Evolutionary conservation across 1,140 invertebrate species (phyloP).

Genomic region (Halotydeus destructor): DNA sequence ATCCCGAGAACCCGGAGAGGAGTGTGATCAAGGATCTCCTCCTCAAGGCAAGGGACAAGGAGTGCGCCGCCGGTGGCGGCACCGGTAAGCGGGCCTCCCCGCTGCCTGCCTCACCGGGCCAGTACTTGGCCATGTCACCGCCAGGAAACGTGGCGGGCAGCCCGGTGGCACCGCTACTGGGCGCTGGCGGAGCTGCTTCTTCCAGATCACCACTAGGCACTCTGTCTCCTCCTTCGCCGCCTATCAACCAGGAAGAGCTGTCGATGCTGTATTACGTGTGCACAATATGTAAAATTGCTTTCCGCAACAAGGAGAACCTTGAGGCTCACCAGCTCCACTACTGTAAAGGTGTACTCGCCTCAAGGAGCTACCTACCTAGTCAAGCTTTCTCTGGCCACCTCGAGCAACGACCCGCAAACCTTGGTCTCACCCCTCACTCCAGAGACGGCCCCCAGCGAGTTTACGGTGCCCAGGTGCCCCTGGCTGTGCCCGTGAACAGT

Average conservation of each 20-base stretch:
- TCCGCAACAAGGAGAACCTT: slow-evolving; percentile 41
- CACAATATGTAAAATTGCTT: slow-evolving; percentile 36
- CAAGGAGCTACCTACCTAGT: no score
- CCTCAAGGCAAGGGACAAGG: slow-evolving; percentile 36
- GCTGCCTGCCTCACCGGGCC: not conserved
- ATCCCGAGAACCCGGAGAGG: slow-evolving; percentile 34
- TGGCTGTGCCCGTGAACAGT: no score
- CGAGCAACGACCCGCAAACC: not conserved
- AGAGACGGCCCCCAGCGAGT: not conserved
- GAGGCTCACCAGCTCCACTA: slow-evolving; percentile 43
- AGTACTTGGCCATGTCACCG: not conserved
- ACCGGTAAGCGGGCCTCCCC: not conserved
- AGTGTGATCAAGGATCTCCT: slow-evolving; percentile 65
- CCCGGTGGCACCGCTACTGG: slow-evolving; percentile 1
- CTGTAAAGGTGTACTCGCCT: slow-evolving; percentile 40
- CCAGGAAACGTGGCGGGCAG: not conserved
- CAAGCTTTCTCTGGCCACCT: no score
- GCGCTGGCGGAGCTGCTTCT: not conserved
- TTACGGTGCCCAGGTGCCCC: slow-evolving; percentile 1
- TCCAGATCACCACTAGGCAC: no score
- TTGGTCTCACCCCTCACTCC: not conserved
- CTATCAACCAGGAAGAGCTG: slow-evolving; percentile 3
- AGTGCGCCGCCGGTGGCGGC: slow-evolving; percentile 4
- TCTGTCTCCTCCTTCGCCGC: no score
- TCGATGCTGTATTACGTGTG: slow-evolving; percentile 8